A percentile compares a stretch with the other conserved stretches of the same genome.
phyloP scores from a whole-genome alignment of 2,113 vertebrate species.

The Varanus salvator region DNA sequence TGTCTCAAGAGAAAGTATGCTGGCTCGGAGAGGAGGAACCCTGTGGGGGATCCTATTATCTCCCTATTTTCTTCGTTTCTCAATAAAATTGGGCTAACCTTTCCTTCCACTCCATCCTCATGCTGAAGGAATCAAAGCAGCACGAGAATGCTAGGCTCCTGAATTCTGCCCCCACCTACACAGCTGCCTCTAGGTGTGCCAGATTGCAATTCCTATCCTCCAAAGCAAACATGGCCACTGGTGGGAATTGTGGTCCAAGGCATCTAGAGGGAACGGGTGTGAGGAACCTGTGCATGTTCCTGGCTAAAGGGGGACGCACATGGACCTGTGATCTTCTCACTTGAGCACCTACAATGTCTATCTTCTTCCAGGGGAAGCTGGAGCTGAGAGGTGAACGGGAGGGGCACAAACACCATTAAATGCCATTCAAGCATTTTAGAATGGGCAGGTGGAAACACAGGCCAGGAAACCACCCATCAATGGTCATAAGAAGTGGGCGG shows the following conservation, averaged over 20 bases:
- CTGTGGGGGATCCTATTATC: not conserved
- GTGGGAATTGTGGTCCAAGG: not conserved
- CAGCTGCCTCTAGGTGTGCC: not conserved
- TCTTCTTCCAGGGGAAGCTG: too few relatives aligned
- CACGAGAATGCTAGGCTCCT: not conserved
- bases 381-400: too few relatives aligned
- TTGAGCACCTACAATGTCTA: too few relatives aligned
- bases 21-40: slow-evolving; percentile 45
- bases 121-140: not conserved
- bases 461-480: too few relatives aligned
- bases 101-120: not conserved
- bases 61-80: slow-evolving; percentile 32
- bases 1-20: slow-evolving; percentile 46
- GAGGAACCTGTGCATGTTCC: not conserved
- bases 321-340: not conserved
- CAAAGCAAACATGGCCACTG: not conserved
- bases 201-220: not conserved
- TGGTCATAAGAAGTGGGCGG: too few relatives aligned
- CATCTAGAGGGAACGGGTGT: not conserved
- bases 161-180: not conserved
- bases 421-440: too few relatives aligned
- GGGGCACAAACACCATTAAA: too few relatives aligned
- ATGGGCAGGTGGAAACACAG: too few relatives aligned
- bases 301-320: not conserved
- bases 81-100: not conserved